Evolutionary conservation across 2,797 vertebrate species (phyloP).

Genomic region (Galaxias olidus): DNA sequence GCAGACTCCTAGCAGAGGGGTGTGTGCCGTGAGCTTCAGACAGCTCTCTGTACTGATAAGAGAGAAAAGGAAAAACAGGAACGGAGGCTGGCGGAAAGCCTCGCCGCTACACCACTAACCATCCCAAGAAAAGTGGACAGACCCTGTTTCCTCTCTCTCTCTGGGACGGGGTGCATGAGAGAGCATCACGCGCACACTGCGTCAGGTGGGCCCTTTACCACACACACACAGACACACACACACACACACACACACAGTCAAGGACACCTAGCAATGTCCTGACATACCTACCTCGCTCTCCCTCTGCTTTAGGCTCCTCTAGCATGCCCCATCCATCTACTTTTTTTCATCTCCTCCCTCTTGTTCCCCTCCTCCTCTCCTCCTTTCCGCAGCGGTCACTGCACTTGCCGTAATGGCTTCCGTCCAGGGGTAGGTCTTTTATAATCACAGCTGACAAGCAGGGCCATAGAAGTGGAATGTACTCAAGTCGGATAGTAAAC

Average conservation of each 20-base stretch:
- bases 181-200: conserved; percentile 59
- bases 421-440: too few species aligned
- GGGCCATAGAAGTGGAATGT: too few species aligned
- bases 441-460: too few species aligned
- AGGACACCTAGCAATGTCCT: background rate
- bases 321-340: too few species aligned
- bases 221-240: background rate
- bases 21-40: conserved; percentile 20
- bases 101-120: conserved; percentile 39
- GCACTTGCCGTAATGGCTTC: too few species aligned
- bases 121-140: conserved; percentile 28
- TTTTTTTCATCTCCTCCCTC: too few species aligned
- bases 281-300: too few species aligned
- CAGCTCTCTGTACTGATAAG: conserved; percentile 33
- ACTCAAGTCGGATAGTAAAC: too few species aligned
- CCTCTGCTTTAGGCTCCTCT: too few species aligned
- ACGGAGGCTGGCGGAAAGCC: conserved; percentile 20
- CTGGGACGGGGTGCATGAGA: conserved; percentile 40
- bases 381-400: too few species aligned
- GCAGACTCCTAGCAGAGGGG: conserved; percentile 24
- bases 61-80: conserved; percentile 3
- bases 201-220: conserved; percentile 53
- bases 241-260: background rate
- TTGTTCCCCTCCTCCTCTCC: too few species aligned
- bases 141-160: conserved; percentile 15